These are phyloP conservation scores for Acrocephalus arundinaceus DNA, from an alignment of 2,113 vertebrate genomes.

Conservation along the genomic window DNA sequence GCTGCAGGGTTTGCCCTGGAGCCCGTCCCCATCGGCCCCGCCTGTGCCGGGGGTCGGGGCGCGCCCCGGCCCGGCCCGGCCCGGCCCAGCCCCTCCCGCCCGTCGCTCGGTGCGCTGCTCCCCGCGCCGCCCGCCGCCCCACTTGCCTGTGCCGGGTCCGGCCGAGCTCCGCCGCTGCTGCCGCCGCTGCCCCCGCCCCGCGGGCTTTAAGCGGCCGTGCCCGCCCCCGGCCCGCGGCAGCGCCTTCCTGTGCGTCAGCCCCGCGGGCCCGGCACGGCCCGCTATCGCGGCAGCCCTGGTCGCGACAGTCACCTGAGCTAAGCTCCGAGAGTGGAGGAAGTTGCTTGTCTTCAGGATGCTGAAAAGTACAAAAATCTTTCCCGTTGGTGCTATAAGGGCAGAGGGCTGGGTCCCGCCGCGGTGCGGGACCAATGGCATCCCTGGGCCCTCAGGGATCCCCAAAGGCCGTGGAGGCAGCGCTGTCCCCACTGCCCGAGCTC, in stretches of 20 bases:
- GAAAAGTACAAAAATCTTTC: too few species aligned
- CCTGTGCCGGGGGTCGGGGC: not conserved
- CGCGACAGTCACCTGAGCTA: fast-evolving
- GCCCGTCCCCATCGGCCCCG: not conserved
- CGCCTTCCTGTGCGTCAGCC: slow-evolving; percentile 36
- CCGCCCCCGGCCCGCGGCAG: not conserved
- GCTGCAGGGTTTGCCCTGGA: not conserved
- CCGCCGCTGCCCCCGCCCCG: not conserved
- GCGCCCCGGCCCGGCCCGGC: not conserved
- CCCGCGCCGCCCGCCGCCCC: not conserved
- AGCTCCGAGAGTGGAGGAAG: not conserved
- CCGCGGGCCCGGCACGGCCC: not conserved
- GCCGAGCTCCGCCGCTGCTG: not conserved
- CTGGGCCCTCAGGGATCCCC: fast-evolving
- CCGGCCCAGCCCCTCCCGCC: too few species aligned
- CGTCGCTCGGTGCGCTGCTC: not conserved
- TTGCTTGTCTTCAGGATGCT: not conserved
- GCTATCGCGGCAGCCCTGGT: fast-evolving
- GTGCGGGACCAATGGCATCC: fast-evolving
- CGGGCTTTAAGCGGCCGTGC: not conserved
- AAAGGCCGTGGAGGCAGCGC: fast-evolving
- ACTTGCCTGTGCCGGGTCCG: not conserved
- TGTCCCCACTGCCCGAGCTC: fast-evolving
- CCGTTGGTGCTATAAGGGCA: fast-evolving
- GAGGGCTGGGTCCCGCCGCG: not conserved